phyloP scores from a whole-genome alignment of 2,113 vertebrate genomes.

The Tiliqua scincoides region DNA sequence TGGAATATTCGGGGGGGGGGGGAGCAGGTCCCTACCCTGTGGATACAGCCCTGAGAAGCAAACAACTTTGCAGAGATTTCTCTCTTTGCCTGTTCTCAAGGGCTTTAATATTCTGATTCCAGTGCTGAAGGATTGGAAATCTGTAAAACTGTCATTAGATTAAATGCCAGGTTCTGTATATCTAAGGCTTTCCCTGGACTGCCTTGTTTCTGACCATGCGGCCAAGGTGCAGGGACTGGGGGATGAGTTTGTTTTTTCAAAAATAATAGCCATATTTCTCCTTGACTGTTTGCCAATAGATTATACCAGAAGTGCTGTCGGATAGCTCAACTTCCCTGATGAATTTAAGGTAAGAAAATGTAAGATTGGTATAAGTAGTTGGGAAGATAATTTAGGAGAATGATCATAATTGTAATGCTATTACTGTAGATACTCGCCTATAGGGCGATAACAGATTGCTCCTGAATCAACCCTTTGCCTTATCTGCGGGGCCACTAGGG shows the following conservation, averaged over 20 bases:
- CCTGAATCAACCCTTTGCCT: too few species aligned
- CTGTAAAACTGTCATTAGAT: neutral
- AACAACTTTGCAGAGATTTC: neutral
- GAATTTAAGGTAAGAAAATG: conserved; percentile 81
- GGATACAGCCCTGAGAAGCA: neutral
- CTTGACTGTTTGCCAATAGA: conserved; percentile 74
- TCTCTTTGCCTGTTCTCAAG: neutral
- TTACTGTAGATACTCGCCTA: too few species aligned
- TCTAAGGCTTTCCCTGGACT: neutral
- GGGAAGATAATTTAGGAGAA: neutral
- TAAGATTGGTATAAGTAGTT: neutral
- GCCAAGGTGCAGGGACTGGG: neutral
- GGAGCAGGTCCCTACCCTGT: neutral
- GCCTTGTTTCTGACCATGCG: neutral
- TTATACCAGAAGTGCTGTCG: conserved; percentile 84
- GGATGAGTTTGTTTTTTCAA: neutral
- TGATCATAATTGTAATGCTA: neutral
- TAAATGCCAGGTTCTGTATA: neutral
- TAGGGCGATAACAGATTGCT: too few species aligned
- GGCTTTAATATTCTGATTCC: neutral
- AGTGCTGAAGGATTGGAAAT: neutral
- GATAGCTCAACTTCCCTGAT: conserved; percentile 78
- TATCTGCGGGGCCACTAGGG: too few species aligned
- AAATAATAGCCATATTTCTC: conserved; percentile 23
- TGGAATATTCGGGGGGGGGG: neutral